phyloP scores from a whole-genome alignment of 2,113 vertebrate species.

The Xiphorhynchus elegans region DNA sequence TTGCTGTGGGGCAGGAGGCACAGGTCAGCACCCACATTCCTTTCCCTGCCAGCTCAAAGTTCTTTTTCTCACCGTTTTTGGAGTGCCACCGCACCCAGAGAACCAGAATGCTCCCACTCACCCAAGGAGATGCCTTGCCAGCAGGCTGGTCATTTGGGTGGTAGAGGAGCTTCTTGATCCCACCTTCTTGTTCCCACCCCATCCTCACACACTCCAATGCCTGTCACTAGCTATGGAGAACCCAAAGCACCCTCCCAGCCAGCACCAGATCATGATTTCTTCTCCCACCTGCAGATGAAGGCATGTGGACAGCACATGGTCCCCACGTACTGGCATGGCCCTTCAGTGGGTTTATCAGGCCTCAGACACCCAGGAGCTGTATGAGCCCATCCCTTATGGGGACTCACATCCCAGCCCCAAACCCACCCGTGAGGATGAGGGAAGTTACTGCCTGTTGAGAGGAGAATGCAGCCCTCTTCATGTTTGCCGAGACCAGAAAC shows the following conservation, averaged over 20 bases:
- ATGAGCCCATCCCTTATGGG: fast-evolving
- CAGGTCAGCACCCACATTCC: not conserved
- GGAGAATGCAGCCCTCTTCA: not conserved
- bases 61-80: not conserved
- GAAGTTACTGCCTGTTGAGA: not conserved
- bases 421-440: not conserved
- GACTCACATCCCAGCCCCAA: not conserved
- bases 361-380: fast-evolving
- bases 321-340: fast-evolving
- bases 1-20: slow-evolving; percentile 78
- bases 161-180: not conserved
- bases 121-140: not conserved
- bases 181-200: not conserved
- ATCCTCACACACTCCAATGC: fast-evolving
- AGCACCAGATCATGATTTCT: fast-evolving
- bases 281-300: not conserved
- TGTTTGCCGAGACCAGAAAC: not conserved
- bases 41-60: fast-evolving
- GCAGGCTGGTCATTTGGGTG: not conserved
- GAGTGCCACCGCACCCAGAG: not conserved
- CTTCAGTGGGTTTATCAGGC: no score
- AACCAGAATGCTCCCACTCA: fast-evolving
- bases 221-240: not conserved
- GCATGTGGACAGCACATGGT: fast-evolving
- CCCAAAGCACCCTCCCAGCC: not conserved